These are phyloP conservation scores for Eupithecia abbreviata DNA, from an alignment of 2,888 invertebrate genomes.

Conservation along the genomic window DNA sequence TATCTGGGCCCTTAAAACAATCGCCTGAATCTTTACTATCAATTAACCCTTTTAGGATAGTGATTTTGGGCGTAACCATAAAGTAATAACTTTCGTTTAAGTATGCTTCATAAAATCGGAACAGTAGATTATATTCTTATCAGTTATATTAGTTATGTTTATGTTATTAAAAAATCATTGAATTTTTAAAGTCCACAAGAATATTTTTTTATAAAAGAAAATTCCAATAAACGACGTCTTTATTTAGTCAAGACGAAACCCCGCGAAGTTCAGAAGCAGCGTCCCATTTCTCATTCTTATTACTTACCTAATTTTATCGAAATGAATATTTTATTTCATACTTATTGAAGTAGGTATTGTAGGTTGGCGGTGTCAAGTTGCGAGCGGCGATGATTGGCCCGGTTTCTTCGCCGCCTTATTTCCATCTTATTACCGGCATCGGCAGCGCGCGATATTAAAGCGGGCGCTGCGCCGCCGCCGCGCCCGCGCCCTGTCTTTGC, in stretches of 20 bases:
- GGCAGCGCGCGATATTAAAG: slow-evolving; percentile 81
- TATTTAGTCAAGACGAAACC: slow-evolving; percentile 25
- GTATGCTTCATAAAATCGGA: background rate
- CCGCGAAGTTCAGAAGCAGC: slow-evolving; percentile 25
- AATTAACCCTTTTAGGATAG: slow-evolving; percentile 44
- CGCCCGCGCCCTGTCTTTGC: slow-evolving; percentile 76
- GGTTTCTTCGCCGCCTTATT: slow-evolving; percentile 80
- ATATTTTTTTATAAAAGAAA: background rate
- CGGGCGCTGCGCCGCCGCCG: slow-evolving; percentile 65
- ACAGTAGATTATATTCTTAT: background rate
- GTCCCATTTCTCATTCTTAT: slow-evolving; percentile 41
- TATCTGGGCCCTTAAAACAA: slow-evolving; percentile 41
- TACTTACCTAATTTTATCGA: slow-evolving; percentile 39
- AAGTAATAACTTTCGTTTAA: slow-evolving; percentile 6
- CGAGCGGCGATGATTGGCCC: slow-evolving; percentile 78
- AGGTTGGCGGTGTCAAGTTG: slow-evolving; percentile 67
- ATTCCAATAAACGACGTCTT: slow-evolving; percentile 9
- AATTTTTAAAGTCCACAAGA: no score
- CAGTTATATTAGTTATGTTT: background rate
- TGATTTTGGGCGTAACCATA: slow-evolving; percentile 29
- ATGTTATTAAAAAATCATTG: no score
- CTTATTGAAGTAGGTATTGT: slow-evolving; percentile 53
- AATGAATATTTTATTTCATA: slow-evolving; percentile 47
- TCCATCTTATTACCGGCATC: slow-evolving; percentile 83
- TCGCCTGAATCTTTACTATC: slow-evolving; percentile 44